Percentiles rank a stretch among this genome's conserved stretches.
Evolutionary conservation across 2,113 vertebrate species (phyloP).

Genomic region (Paratilapia polleni): DNA sequence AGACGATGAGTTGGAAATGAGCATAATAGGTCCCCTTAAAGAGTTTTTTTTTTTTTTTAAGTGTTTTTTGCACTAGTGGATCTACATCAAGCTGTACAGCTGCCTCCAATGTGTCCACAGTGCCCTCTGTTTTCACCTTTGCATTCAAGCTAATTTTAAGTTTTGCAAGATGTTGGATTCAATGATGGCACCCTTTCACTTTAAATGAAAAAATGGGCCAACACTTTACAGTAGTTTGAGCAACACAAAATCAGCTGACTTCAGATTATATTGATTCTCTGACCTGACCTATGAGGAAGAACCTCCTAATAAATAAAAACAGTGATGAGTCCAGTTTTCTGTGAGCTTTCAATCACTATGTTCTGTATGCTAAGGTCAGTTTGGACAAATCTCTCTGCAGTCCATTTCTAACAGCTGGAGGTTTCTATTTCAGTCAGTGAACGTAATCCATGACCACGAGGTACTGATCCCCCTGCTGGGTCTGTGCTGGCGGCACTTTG

Average conservation of each 20-base stretch:
- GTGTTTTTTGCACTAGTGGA: not conserved
- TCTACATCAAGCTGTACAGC: not conserved
- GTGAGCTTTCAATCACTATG: not conserved
- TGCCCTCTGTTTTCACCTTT: not conserved
- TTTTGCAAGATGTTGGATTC: not conserved
- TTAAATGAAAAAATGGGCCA: not conserved
- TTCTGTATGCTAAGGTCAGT: not conserved
- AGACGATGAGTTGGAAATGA: not conserved
- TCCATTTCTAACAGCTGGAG: not conserved
- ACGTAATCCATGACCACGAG: conserved; percentile 12
- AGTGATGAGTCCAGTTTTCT: not conserved
- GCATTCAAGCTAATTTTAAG: not conserved
- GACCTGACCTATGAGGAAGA: not conserved
- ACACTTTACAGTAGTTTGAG: not conserved
- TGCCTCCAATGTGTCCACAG: not conserved
- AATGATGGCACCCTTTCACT: not conserved
- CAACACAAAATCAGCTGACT: not conserved
- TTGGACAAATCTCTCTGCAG: not conserved
- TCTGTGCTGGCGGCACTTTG: not conserved
- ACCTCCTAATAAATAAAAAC: not conserved
- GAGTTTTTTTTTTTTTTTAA: too few species aligned
- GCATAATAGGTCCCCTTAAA: too few species aligned
- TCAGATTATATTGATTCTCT: not conserved
- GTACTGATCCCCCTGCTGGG: conserved; percentile 1
- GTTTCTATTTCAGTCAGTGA: conserved; percentile 22